Percentiles rank a stretch among this genome's conserved stretches.
Evolutionary conservation across 1,140 invertebrate genomes (phyloP).

Genomic region (Cepaea nemoralis): DNA sequence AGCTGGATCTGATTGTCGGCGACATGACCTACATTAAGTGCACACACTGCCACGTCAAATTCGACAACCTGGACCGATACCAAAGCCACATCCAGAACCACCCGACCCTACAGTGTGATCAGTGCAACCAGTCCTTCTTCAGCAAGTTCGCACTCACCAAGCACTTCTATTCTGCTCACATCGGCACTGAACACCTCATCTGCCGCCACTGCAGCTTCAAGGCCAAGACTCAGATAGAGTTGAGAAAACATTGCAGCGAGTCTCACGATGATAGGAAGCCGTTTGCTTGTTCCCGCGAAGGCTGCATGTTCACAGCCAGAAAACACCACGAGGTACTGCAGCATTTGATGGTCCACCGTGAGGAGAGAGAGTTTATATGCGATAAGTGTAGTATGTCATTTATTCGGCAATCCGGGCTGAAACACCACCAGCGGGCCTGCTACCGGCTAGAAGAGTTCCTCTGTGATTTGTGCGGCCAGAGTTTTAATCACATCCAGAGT

Average conservation of each 20-base stretch:
- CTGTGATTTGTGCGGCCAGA: slow-evolving; percentile 59
- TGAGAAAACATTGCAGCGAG: slow-evolving; percentile 45
- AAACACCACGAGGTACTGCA: slow-evolving; percentile 51
- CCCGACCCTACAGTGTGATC: slow-evolving; percentile 41
- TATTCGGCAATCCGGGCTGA: slow-evolving; percentile 58
- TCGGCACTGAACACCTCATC: slow-evolving; percentile 28
- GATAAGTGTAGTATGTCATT: slow-evolving; percentile 64
- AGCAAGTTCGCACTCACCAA: slow-evolving; percentile 46
- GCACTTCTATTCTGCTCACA: slow-evolving; percentile 44
- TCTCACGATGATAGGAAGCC: slow-evolving; percentile 50
- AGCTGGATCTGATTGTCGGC: slow-evolving; percentile 34
- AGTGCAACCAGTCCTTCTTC: slow-evolving; percentile 44
- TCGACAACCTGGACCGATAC: slow-evolving; percentile 37
- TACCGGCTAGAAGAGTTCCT: slow-evolving; percentile 51
- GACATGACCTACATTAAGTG: slow-evolving; percentile 30
- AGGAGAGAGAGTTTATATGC: slow-evolving; percentile 60
- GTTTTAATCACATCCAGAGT: slow-evolving; percentile 54
- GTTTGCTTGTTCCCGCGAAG: slow-evolving; percentile 49
- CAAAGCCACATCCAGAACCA: slow-evolving; percentile 27
- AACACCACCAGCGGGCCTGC: slow-evolving; percentile 53
- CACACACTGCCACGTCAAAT: slow-evolving; percentile 33
- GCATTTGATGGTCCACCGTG: slow-evolving; percentile 61
- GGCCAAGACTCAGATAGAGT: slow-evolving; percentile 41
- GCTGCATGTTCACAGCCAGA: slow-evolving; percentile 45
- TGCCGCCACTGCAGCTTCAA: slow-evolving; percentile 38